Evolutionary conservation across 2,797 vertebrate genomes (phyloP).

Genomic region (Neosilurus mollespiculum): DNA sequence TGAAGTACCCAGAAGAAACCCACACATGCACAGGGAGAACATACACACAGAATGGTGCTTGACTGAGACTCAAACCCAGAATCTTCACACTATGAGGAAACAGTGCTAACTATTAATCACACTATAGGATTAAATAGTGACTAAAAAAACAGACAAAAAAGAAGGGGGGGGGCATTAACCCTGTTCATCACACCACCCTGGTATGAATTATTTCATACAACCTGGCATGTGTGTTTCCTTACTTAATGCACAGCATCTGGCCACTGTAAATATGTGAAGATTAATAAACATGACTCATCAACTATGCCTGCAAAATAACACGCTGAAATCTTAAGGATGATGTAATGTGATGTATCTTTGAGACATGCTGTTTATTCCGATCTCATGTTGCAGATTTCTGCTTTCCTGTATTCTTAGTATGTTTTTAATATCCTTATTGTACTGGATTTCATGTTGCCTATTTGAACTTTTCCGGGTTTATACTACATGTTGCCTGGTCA

Average conservation of each 20-base stretch:
- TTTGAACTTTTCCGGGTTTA: background rate
- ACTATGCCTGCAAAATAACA: background rate
- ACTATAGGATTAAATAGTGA: too few species aligned
- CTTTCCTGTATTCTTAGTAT: background rate
- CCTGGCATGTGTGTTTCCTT: background rate
- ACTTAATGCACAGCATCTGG: background rate
- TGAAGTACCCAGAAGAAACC: too few species aligned
- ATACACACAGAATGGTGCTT: too few species aligned
- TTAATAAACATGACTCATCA: slow-evolving; percentile 6
- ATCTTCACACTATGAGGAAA: too few species aligned
- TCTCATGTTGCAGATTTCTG: background rate
- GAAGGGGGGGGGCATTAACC: too few species aligned
- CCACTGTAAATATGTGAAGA: slow-evolving; percentile 7
- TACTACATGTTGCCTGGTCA: background rate
- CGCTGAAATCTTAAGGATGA: slow-evolving; percentile 8
- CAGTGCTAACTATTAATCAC: too few species aligned
- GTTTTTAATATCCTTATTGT: background rate
- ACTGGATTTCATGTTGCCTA: too few species aligned
- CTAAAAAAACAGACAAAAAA: too few species aligned
- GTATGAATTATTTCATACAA: slow-evolving; percentile 2
- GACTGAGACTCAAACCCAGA: too few species aligned
- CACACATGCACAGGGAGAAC: too few species aligned
- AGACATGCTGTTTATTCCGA: background rate
- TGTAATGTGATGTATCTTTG: background rate
- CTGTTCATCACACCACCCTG: background rate